Base-by-base conservation (phyloP, 2,797 vertebrate genomes). In the Falco naumanni region DNA sequence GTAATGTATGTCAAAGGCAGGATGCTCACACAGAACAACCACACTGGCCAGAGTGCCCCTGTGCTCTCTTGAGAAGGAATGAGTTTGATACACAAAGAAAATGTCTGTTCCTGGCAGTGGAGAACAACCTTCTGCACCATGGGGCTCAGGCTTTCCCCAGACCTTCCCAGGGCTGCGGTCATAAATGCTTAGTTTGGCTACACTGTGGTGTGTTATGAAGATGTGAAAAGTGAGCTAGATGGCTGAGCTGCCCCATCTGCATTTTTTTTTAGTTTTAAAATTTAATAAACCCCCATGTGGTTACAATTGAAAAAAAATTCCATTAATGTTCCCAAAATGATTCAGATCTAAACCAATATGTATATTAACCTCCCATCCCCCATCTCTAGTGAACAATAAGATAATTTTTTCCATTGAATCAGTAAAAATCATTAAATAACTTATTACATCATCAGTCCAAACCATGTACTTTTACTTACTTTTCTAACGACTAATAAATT, bases 211-310 rank as follows among this genome's bases (percentile, higher is more conserved):
- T 81, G 84, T 87, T 95, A 81, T 61, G 84, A 71, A 96, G 78
- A 95, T 4, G 60, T 85, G 90, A 96, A 89, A 93, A 94, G 75
- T 83, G 89, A 91, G 61, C 47, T 90, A 51, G 61, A 76, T 95
- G 84, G 89, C 88, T 95, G 45, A 89, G 56, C 78, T 96, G 75
- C 71, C 81, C 86, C 72, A 87, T 94, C 71, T 81, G 50, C 59
- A 12, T 48, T 76, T 79, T 89, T 92, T 92, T 90, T 77, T 76
- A 11, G 34, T 94, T 94, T 87, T 43, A 92, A 94, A 91, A 87
- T 92, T 89, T 93, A 97, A 96, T 96, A 95, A 97, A 96, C 33
- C 65, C 69, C 39, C 96, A 95, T 78, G 94, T 96, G 96, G 88
- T 93, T 95, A 96, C 43, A 65, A 94, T 81, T 78, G 87, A 26